Percentiles rank a stretch among this genome's conserved stretches.
phyloP scores from a whole-genome alignment of 2,797 vertebrate genomes.

The Notolepis coatsorum region DNA sequence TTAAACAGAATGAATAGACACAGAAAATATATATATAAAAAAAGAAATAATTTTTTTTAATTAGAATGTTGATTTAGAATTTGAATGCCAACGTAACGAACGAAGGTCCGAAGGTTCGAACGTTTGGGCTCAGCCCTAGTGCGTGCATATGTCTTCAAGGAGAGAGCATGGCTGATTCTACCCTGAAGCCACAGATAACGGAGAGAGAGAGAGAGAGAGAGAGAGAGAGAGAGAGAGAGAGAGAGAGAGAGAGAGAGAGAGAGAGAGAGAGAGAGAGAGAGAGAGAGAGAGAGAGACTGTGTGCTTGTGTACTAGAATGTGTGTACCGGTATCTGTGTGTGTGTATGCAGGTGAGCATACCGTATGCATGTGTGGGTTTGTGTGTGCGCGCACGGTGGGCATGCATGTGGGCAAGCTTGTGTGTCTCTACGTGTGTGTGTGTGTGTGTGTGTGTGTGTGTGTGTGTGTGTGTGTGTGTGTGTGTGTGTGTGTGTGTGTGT shows the following conservation, averaged over 20 bases:
- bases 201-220: too few species aligned
- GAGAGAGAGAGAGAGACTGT: too few species aligned
- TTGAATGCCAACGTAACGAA: too few species aligned
- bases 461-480: conserved; percentile 36
- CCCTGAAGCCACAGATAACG: conserved; percentile 53
- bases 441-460: conserved; percentile 8
- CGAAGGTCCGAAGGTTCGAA: too few species aligned
- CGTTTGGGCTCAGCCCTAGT: too few species aligned
- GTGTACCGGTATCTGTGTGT: conserved; percentile 23
- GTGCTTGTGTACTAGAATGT: conserved; percentile 17
- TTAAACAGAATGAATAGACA: too few species aligned
- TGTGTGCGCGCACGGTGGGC: conserved; percentile 7
- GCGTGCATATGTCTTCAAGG: conserved; percentile 3
- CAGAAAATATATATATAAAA: neutral
- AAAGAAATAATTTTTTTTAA: neutral
- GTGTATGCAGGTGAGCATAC: too few species aligned
- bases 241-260: too few species aligned
- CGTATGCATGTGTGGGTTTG: conserved; percentile 24
- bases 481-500: conserved; percentile 24
- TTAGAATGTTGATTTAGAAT: neutral
- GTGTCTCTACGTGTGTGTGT: conserved; percentile 11
- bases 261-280: too few species aligned
- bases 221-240: too few species aligned
- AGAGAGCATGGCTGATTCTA: conserved; percentile 18
- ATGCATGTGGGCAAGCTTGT: conserved; percentile 3